Base-by-base conservation (phyloP, 2,888 invertebrate genomes). In the Strigamia transsilvanica region DNA sequence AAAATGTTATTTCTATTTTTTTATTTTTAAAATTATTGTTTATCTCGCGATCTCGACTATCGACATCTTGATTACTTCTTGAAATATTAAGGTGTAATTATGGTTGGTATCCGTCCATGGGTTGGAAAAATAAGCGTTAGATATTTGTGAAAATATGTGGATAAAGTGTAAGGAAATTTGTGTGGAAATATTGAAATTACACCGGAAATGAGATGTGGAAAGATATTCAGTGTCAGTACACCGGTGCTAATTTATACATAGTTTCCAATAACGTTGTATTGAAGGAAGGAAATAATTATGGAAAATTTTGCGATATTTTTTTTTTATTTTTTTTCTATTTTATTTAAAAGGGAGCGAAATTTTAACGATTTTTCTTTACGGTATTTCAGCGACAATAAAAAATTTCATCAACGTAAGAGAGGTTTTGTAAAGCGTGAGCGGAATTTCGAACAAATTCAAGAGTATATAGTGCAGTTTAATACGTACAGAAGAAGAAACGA, bases 361-460 rank as follows among this genome's bases (percentile, higher is more conserved):
- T 66, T 66, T 66, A 27, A 51, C 27, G 66, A 66, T 66, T 66
- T 27, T 66, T 66, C 9, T 66, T 15, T 27, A 66, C 10, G 51
- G n/a, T 15, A 27, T 1, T 66, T 27, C 6, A 66, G 23, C 10
- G 27, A 23, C 66, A 27, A 32, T 66, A 66, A 66, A 66, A 66
- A 32, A 27, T 66, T 66, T 66, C 66, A 66, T 66, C 66, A 66
- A 27, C 61, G 61, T 18, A 61, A 61, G n/a, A 18, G 18, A 61
- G n/a, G 2, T 61, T 61, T 61, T 9, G 18, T 21, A 61, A 2
- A 18, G 18, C 61, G 61, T 61, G 61, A 61, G 61, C 2, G 61
- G 61, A 61, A 61, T 61, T 61, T 61, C 21, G 3, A 21, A 61
- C 9, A 61, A 61, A 18, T 18, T n/a, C 13, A n/a, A 13, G 51